Conservation (phyloP, 2,113 vertebrate genomes). For the Ondatra zibethicus region DNA sequence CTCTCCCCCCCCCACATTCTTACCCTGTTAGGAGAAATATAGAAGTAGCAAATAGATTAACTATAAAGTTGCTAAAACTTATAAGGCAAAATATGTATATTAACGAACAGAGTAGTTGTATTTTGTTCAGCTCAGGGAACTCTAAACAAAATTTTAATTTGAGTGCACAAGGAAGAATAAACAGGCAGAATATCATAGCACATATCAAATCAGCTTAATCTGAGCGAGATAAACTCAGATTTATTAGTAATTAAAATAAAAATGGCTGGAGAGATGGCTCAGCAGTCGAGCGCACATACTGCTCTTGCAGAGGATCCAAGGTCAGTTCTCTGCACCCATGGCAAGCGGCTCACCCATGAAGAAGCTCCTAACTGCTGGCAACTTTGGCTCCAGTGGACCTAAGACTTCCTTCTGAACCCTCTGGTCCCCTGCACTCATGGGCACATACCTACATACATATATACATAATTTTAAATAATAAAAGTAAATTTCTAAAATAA, state of each 20-base stretch:
- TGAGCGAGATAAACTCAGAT: neutral
- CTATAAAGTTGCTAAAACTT: neutral
- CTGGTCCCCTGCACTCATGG: neutral
- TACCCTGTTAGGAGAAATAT: neutral
- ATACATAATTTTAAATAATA: neutral
- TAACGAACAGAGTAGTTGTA: neutral
- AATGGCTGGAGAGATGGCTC: neutral
- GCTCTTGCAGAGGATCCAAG: neutral
- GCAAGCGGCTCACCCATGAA: neutral
- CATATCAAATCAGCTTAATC: neutral
- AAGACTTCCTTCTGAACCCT: neutral
- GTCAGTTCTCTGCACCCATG: neutral
- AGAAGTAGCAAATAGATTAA: neutral
- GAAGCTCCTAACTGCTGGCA: neutral
- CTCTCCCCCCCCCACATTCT: neutral
- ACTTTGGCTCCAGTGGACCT: no score
- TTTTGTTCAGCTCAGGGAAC: neutral
- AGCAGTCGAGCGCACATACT: neutral
- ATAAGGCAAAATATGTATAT: neutral
- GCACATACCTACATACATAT: neutral
- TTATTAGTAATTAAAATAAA: constrained; percentile 18
- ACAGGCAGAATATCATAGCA: neutral
- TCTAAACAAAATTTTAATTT: neutral
- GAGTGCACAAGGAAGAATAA: neutral
- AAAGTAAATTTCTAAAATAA: neutral